Conservation (phyloP, 2,888 invertebrate genomes). For the Pammene fasciana region DNA sequence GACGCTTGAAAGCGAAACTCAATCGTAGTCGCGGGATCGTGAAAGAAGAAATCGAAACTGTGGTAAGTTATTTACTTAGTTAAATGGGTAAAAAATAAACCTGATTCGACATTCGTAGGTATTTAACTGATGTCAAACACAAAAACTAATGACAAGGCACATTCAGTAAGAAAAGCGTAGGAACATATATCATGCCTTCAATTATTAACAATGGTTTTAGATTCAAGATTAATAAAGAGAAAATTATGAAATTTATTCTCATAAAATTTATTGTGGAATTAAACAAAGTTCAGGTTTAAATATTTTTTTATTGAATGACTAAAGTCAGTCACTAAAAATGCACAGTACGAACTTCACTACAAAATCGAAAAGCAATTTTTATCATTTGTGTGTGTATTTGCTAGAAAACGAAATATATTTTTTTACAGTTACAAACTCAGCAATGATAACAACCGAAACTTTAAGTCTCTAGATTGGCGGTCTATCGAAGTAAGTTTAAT, state of each 20-base stretch:
- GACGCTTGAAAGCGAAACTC: conserved; percentile 72
- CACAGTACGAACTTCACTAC: conserved; percentile 45
- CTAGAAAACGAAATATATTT: conserved; percentile 36
- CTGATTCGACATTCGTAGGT: too few relatives aligned
- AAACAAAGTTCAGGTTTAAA: too few relatives aligned
- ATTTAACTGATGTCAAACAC: too few relatives aligned
- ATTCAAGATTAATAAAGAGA: too few relatives aligned
- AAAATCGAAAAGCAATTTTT: conserved; percentile 56
- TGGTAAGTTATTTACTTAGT: conserved; percentile 8
- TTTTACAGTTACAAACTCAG: conserved; percentile 6
- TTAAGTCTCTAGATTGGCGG: background rate
- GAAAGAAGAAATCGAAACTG: conserved; percentile 62
- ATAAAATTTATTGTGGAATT: too few relatives aligned
- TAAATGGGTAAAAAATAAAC: background rate
- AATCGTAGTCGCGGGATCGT: conserved; percentile 54
- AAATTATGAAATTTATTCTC: too few relatives aligned
- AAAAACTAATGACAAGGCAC: too few relatives aligned
- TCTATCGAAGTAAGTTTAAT: background rate
- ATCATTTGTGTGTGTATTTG: conserved; percentile 54
- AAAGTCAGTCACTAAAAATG: too few relatives aligned
- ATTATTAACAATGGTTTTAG: too few relatives aligned
- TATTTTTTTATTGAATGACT: too few relatives aligned
- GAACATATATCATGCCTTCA: background rate
- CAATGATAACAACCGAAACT: conserved; percentile 8
- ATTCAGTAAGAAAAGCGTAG: too few relatives aligned